Evolutionary conservation across 37 sponge, comb jelly and placozoan genomes (phyloP).

Genomic region (Beroe ovata): DNA sequence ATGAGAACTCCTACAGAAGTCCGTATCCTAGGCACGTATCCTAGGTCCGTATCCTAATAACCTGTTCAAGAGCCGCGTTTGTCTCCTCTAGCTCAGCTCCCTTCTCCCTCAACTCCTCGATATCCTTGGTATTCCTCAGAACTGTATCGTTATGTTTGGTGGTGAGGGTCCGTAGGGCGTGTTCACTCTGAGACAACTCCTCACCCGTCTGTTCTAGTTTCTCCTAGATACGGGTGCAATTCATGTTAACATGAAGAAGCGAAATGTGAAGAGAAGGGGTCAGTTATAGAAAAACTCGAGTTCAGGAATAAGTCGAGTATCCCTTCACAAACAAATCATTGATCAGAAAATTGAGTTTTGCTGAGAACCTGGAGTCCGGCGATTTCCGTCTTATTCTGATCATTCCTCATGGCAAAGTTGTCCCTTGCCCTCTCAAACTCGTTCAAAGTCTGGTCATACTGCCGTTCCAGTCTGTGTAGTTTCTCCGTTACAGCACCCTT

Average conservation of each 20-base stretch:
- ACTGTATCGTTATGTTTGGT: conserved; percentile 62
- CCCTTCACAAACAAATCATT: too few species aligned
- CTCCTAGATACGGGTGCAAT: neutral
- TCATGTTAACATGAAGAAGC: neutral
- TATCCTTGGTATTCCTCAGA: conserved; percentile 25
- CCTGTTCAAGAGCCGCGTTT: conserved; percentile 48
- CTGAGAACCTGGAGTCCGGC: conserved; percentile 31
- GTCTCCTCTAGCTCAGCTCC: conserved; percentile 39
- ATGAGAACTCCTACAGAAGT: too few species aligned
- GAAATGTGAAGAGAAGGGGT: too few species aligned
- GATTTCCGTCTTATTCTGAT: conserved; percentile 45
- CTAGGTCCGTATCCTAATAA: too few species aligned
- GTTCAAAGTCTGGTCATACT: conserved; percentile 3
- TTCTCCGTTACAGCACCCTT: conserved; percentile 53
- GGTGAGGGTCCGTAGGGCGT: conserved; percentile 56
- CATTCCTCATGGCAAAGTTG: conserved; percentile 34
- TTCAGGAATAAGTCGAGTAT: too few species aligned
- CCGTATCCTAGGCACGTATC: too few species aligned
- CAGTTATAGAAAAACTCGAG: too few species aligned
- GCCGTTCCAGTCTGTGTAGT: conserved; percentile 44
- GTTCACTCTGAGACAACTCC: conserved; percentile 39
- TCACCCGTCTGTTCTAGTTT: conserved; percentile 24
- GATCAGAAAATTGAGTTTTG: too few species aligned
- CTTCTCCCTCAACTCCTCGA: conserved; percentile 60
- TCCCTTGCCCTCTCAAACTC: conserved; percentile 61